Evolutionary conservation across 2,888 invertebrate genomes (phyloP), one percentile per base, ranked within the genome.

Genomic region (Sepioteuthis lessoniana): DNA sequence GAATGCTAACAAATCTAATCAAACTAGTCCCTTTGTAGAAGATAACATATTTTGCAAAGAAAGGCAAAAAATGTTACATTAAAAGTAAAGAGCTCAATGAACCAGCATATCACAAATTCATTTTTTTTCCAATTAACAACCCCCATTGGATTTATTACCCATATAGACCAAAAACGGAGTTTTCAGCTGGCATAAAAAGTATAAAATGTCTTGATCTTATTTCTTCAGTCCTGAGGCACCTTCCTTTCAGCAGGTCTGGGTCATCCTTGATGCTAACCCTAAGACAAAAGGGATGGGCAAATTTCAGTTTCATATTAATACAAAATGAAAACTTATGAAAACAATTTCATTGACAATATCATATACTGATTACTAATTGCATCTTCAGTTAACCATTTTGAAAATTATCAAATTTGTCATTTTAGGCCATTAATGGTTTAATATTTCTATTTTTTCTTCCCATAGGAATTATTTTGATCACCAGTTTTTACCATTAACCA

Each of bases 221-320:
- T 46, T 38, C 91, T 91, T 42, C 91, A 91, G 7, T 91, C 91
- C 46, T 37, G 91, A 31, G 13, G 38, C 42, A 91, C 46, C 42
- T 46, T 91, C 91, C 91, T 46, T 46, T 46, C 46, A 38, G 38
- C 46, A 38, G 38, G 91, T 46, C 91, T 46, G 38, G 38, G 91
- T 91, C 91, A 91, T 91, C 91, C 91, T 91, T 91, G 91, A 91
- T 38, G 91, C 91, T 46, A 91, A 91, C 38, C 91, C 91, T 91
- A 46, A 91, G 91, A 91, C 46, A 46, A 91, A 91, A 91, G 91
- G 91, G 91, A 91, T 91, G 91, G 91, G 91, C 91, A 91, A 91
- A 91, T 91, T 91, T 91, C 38, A 91, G 91, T 91, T 91, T 46
- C 38, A 46, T 46, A 91, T 91, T n/a, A 91, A 46, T n/a, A 76